phyloP scores from a whole-genome alignment of 2,113 vertebrate genomes.

The Chrysochloris asiatica region DNA sequence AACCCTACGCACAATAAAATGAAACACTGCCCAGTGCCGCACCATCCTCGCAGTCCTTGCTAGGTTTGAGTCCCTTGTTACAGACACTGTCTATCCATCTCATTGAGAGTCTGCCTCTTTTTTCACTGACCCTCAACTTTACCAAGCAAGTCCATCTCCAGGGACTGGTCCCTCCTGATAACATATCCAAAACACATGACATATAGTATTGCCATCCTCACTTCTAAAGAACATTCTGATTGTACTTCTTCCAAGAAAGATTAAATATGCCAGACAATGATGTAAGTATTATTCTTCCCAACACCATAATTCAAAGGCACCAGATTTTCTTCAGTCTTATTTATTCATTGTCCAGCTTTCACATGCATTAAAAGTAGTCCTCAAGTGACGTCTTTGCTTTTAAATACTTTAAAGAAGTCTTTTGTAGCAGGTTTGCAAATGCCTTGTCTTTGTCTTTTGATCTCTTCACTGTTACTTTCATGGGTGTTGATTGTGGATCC shows the following conservation, averaged over 20 bases:
- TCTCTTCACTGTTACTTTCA: neutral
- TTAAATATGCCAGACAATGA: neutral
- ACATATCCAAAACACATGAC: too few relatives aligned
- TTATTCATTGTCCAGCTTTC: neutral
- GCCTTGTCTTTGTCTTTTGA: neutral
- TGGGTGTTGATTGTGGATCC: neutral
- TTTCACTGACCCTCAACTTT: too few relatives aligned
- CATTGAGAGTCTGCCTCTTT: too few relatives aligned
- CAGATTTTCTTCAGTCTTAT: neutral
- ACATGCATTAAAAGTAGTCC: neutral
- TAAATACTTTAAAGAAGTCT: neutral
- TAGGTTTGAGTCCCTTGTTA: neutral
- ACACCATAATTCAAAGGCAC: neutral
- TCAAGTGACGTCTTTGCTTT: neutral
- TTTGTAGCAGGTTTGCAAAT: neutral
- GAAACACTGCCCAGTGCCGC: neutral
- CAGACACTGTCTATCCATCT: neutral
- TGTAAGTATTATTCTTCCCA: neutral
- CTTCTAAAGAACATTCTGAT: neutral
- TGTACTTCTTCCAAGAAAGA: neutral
- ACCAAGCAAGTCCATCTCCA: too few relatives aligned
- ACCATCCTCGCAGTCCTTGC: neutral
- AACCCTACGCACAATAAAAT: neutral
- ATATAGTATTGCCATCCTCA: too few relatives aligned
- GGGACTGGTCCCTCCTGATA: too few relatives aligned